Base-by-base conservation (phyloP, 2,888 invertebrate species). In the Andrena praecox region DNA sequence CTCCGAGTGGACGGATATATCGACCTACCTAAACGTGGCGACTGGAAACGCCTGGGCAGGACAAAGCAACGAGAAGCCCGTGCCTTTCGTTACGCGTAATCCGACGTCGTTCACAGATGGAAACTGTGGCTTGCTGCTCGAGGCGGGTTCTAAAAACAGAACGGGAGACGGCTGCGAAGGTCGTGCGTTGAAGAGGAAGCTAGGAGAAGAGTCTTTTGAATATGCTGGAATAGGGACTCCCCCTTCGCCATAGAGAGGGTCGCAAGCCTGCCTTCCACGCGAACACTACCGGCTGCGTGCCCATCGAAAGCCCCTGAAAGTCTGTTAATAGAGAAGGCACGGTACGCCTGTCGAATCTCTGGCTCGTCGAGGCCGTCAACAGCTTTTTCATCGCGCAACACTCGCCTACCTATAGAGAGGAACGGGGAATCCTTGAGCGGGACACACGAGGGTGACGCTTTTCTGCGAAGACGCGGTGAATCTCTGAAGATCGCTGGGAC, bases 21-120 rank as follows among this genome's bases (percentile, higher is more conserved):
- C 70, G 76, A 91, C 96, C 95, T 96, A 97, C 97, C 96, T 96
- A 95, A 95, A 96, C 93, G 95, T 94, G 75, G 96, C 96, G 89
- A 96, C 95, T 77, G 97, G 97, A 93, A 95, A 97, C 85, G 96
- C 96, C 94, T 97, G 97, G 89, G 96, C 96, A 62, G 96, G 95
- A 92, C 97, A 97, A 85, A 96, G 94, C 85, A 97, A 92, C 76
- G 96, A 96, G 89, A 96, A 94, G 90, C 94, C 95, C 59, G 91
- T 90, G 54, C 89, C 94, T 83, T 91, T 91, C 76, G 91, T 87
- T 92, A 93, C 88, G 92, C 93, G 90, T 92, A 95, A 71, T 93
- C 94, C 89, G 93, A 94, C 89, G 85, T 92, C 92, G 87, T 92
- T 92, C 77, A 92, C 91, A 56, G 92, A 92, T 82, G 92, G 92